Evolutionary conservation across 2,888 invertebrate genomes (phyloP), one percentile per base, ranked within the genome.

Genomic region (Ochlodes sylvanus): DNA sequence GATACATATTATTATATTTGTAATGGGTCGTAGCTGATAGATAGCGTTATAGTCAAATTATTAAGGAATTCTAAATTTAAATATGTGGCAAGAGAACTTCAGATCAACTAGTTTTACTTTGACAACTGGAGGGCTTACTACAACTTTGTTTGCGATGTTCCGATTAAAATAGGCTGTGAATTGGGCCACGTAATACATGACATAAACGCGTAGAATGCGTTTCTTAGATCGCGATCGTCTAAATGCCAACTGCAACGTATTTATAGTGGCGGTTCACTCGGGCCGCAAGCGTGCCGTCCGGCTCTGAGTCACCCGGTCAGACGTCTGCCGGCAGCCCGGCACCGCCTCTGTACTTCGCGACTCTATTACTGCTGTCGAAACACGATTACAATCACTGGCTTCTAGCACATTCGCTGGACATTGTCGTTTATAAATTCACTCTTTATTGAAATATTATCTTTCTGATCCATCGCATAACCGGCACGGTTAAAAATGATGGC

Each of bases 211-310:
- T 79, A 80, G 81, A 79, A 82, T 81, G 79, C 79, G 76, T 79
- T 87, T 84, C 81, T 81, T 84, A 86, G 88, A 89, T 88, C 82
- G 87, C 79, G 92, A 87, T 79, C 90, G 84, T 82, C 85, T 83
- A 92, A 92, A 93, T 93, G 92, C 91, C 93, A 92, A 87, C 84
- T 84, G 87, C 83, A 84, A 77, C 80, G 87, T 92, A 92, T 91
- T 91, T 89, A 90, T 92, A 92, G 88, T 73, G 75, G 70, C 75
- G 50, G 54, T 54, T 42, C 55, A 42, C 38, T 32, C 67, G 64
- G 77, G 77, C 83, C 82, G 79, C 76, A 73, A n/a, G n/a, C n/a
- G n/a, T 76, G 74, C 77, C 77, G 70, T 67, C 69, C 70, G 68
- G 69, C 73, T 74, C 68, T 68, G 71, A 70, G 70, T 70, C 44